phyloP scores from a whole-genome alignment of 2,113 vertebrate species.

The Otocyon megalotis region DNA sequence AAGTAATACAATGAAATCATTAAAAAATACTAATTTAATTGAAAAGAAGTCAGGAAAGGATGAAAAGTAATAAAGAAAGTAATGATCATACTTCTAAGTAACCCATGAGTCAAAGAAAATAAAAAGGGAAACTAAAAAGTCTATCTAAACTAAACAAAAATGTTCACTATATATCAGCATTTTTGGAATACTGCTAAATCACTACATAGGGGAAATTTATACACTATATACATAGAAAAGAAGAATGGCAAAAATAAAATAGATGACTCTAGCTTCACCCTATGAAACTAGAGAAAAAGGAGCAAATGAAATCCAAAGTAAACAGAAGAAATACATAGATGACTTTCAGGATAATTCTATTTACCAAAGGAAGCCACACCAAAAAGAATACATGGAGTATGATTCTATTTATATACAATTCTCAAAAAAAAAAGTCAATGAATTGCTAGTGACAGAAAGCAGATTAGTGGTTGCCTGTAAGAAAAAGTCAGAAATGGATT shows the following conservation, averaged over 20 bases:
- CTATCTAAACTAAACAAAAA: not conserved
- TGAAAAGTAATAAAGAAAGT: not conserved
- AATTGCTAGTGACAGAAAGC: not conserved
- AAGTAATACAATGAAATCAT: not conserved
- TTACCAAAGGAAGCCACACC: not conserved
- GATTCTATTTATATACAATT: not conserved
- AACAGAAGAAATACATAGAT: not conserved
- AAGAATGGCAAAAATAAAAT: not conserved
- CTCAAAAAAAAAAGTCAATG: not conserved
- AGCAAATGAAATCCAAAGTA: not conserved
- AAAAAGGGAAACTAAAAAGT: not conserved
- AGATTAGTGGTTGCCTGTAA: not conserved
- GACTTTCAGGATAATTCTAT: not conserved
- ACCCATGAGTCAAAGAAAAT: not conserved
- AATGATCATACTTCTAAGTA: not conserved
- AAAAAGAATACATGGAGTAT: not conserved
- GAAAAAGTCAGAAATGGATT: not conserved
- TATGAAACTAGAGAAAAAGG: not conserved
- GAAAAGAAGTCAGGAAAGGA: not conserved
- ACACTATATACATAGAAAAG: not conserved
- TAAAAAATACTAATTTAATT: not conserved
- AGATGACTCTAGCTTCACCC: not conserved
- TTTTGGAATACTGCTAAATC: not conserved
- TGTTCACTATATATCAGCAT: not conserved
- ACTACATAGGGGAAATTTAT: not conserved